Base-by-base conservation (phyloP, 2,113 vertebrate species). In the Nannobrachium achirus region DNA sequence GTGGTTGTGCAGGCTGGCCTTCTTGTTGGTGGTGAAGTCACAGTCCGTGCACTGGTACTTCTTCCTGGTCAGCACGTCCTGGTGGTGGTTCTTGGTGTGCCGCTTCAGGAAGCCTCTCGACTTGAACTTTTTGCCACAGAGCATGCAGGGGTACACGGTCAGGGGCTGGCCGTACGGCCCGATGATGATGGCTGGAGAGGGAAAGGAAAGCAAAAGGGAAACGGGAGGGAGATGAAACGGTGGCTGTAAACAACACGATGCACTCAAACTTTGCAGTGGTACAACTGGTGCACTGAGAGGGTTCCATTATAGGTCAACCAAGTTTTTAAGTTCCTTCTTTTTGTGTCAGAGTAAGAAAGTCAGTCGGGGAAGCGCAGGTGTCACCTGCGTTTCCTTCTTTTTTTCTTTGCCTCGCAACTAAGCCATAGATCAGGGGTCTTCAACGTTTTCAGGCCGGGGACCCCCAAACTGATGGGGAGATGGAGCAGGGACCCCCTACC, bases 1-100 rank as follows among this genome's bases (percentile, higher is more conserved):
- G 88, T 99, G 98, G 91, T 97, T 98, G 90, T 99, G 98, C 79
- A 99, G 95, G 92, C 96, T 99, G 86, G 94, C 93, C 87, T 99
- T 99, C 92, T 99, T 99, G 90, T 99, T 99, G 71, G 98, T 99
- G 90, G 96, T 99, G 92, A 98, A 99, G 73, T 99, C 97, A 76
- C 98, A 99, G 94, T 99, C 98, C 52, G 98, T 97, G 83, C 98
- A 99, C 81, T 95, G 96, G 90, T 99, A 99, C 85, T 97, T 98
- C 90, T 98, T 98, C 39, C 95, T 92, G 16, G 92, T 94, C 89
- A 98, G 91, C 75, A 97, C 94, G 1, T 93, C 92, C 91, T 99
- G 97, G 0, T 98, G 98, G 63, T 98, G 96, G 85, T 98, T 99
- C 88, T 96, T 97, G 86, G 97, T 99, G 86, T 99, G 98, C 53